phyloP scores from a whole-genome alignment of 2,888 invertebrate species.

The Ichneumoninae sp. region DNA sequence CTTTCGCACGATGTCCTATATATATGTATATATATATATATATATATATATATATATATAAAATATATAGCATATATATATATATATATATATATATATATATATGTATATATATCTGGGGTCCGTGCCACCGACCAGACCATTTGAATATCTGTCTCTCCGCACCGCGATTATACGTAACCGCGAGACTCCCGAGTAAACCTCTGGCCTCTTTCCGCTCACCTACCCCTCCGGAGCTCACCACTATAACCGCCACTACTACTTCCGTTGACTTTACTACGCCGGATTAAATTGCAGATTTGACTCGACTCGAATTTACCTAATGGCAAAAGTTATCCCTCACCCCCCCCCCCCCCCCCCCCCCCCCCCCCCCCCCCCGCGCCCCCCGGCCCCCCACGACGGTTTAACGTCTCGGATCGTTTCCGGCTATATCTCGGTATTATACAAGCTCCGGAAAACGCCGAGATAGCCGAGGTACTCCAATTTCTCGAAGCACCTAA shows the following conservation, averaged over 20 bases:
- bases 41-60: neutral
- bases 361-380: neutral
- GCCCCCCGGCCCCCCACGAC: no score
- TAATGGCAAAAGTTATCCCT: conserved; percentile 68
- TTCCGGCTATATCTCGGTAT: conserved; percentile 30
- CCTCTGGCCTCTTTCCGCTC: conserved; percentile 22
- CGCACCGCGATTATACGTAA: conserved; percentile 71
- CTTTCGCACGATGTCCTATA: conserved; percentile 30
- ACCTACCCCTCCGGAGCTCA: conserved; percentile 10
- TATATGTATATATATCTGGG: conserved; percentile 2
- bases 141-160: conserved; percentile 71
- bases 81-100: neutral
- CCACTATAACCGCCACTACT: conserved; percentile 34
- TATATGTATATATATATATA: conserved; percentile 7
- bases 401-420: conserved; percentile 47
- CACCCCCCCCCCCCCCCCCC: neutral
- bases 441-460: conserved; percentile 39
- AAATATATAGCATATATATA: no score
- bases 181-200: conserved; percentile 62
- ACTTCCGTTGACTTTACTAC: conserved; percentile 68
- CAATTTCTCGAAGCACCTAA: conserved; percentile 41
- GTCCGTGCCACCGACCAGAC: conserved; percentile 54
- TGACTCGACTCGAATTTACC: conserved; percentile 68
- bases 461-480: conserved; percentile 15
- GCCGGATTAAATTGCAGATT: conserved; percentile 71